Conservation (phyloP, 2,113 vertebrate genomes). For the Lethenteron camtschaticum region DNA sequence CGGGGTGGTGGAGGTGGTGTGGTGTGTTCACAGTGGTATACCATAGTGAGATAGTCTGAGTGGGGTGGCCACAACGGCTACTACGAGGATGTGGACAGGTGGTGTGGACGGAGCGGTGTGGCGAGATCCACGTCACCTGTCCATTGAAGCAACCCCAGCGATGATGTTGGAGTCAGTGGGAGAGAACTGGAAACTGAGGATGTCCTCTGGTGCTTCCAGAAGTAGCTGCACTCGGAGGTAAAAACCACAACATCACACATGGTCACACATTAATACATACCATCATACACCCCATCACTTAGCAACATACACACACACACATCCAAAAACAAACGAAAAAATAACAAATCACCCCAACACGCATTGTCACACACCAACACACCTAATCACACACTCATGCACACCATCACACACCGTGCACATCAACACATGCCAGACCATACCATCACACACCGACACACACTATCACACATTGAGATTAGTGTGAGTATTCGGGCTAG, state of each 20-base stretch:
- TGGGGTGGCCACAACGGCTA: too few relatives aligned
- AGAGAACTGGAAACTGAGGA: constrained; percentile 61
- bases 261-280: not conserved
- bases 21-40: too few relatives aligned
- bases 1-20: not conserved
- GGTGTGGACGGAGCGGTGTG: not conserved
- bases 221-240: constrained; percentile 34
- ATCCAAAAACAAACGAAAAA: too few relatives aligned
- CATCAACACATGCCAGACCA: too few relatives aligned
- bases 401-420: too few relatives aligned
- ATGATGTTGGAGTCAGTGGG: constrained; percentile 61
- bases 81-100: not conserved
- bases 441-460: too few relatives aligned
- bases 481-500: too few relatives aligned
- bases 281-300: not conserved
- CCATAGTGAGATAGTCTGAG: too few relatives aligned
- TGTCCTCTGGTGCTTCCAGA: constrained; percentile 51
- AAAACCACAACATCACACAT: not conserved
- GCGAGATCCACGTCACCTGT: constrained; percentile 32
- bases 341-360: too few relatives aligned
- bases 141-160: constrained; percentile 63
- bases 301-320: not conserved
- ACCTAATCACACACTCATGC: too few relatives aligned
- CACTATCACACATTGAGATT: too few relatives aligned
- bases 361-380: too few relatives aligned